Evolutionary conservation across 2,113 vertebrate species (phyloP).

Genomic region (Chamaetylas fuelleborni): DNA sequence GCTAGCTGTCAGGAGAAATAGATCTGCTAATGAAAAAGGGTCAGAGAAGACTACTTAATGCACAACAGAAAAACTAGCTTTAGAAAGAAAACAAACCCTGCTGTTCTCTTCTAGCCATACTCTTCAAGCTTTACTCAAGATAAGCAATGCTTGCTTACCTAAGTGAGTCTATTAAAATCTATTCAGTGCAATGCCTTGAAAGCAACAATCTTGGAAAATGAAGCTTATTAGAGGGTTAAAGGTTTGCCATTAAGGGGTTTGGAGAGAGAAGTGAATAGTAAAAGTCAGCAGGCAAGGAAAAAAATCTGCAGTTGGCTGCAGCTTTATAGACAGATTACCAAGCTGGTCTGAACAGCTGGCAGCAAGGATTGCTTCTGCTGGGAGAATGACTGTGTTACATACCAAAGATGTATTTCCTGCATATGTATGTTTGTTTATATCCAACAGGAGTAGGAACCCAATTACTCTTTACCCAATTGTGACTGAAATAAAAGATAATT

Average conservation of each 20-base stretch:
- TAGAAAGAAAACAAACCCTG: not conserved
- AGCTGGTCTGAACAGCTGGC: not conserved
- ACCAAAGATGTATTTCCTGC: not conserved
- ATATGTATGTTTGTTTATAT: not conserved
- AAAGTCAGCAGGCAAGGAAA: not conserved
- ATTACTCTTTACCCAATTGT: not conserved
- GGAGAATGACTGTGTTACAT: not conserved
- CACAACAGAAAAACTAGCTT: not conserved
- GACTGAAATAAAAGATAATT: not conserved
- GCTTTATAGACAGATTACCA: not conserved
- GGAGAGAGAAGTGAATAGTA: not conserved
- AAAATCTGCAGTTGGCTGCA: not conserved
- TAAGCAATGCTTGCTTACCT: not conserved
- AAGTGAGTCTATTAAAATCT: not conserved
- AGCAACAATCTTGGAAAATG: not conserved
- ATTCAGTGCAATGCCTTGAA: not conserved
- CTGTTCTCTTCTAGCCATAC: not conserved
- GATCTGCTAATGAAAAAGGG: not conserved
- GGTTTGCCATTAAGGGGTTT: not conserved
- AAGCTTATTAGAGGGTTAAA: not conserved
- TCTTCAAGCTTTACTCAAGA: not conserved
- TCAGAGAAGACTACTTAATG: not conserved
- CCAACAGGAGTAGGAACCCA: not conserved
- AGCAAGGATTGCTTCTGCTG: not conserved
- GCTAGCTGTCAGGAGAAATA: not conserved